Evolutionary conservation across 1,140 invertebrate species (phyloP), one percentile per base, ranked within the genome.

Genomic region (Drosophila pallidifrons): DNA sequence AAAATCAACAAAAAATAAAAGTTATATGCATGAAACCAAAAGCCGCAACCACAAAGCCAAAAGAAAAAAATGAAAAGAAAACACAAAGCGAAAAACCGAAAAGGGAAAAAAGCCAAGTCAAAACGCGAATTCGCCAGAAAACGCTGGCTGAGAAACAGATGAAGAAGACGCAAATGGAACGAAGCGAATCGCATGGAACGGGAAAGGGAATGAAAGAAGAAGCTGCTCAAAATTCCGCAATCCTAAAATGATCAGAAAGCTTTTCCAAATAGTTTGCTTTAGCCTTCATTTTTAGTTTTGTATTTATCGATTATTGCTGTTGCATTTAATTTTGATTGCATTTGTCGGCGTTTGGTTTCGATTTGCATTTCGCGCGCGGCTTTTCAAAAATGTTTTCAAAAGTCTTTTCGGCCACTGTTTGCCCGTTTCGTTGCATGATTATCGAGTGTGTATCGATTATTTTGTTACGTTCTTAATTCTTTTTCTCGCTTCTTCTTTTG

Each of bases 21-120:
- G 45, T 54, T 57, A 47, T 43, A 65, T 55, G 71, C 60, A 55
- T 77, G 78, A 81, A 82, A 81, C 78, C 58, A 60, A 73, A 75
- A 61, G 52, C 77, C 47, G 59, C 57, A 43, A 45, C 55, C 32
- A 20, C 38, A 45, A 58, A 64, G 3, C 0, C 30, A 20, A 52
- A 35, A 15, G n/a, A 45, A 68, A 65, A 20, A 55, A 52, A 32
- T 15, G 38, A 35, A 32, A 45, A 63, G 63, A 67, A 61, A 70
- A 51, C 20, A 25, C 20, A 41, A 30, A 52, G 28, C 8, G 57
- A 13, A 5, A 35, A 45, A 38, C 0, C 35, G 1, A 8, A 52
- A 64, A n/a, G 43, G 55, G 32, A 15, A 67, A 60, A 60, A 32
- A 58, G 2, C 20, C 2, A 64, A 63, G 43, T 69, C 57, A 43